Conservation (phyloP, 2,888 invertebrate species). For the Dyspetes luteomarginatus region DNA sequence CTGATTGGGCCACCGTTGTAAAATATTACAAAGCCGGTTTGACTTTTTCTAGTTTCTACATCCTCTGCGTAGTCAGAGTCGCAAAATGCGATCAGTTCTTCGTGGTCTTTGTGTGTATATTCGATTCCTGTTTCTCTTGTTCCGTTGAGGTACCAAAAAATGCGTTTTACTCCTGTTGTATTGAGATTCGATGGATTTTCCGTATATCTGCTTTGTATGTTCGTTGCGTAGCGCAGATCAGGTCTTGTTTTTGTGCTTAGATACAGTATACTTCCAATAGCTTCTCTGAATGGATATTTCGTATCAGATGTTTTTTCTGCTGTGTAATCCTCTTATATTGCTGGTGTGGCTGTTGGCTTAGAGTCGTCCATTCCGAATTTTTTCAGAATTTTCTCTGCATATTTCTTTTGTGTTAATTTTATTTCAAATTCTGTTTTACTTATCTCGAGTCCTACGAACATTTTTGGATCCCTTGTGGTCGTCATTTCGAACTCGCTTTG, state of each 20-base stretch:
- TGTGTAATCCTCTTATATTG: constrained; percentile 38
- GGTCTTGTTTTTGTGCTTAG: constrained; percentile 32
- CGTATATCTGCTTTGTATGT: constrained; percentile 29
- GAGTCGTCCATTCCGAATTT: constrained; percentile 60
- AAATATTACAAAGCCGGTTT: constrained; percentile 45
- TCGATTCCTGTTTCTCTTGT: constrained; percentile 30
- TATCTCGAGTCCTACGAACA: constrained; percentile 5
- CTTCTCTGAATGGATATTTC: constrained; percentile 46
- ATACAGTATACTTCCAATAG: constrained; percentile 46
- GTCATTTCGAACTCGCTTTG: constrained; percentile 36
- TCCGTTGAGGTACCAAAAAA: constrained; percentile 59
- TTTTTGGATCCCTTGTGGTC: constrained; percentile 20
- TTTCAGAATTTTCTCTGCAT: constrained; percentile 46
- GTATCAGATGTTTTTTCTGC: constrained; percentile 26
- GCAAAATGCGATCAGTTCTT: constrained; percentile 63
- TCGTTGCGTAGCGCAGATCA: constrained; percentile 41
- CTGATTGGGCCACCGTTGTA: constrained; percentile 42
- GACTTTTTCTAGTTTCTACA: constrained; percentile 45
- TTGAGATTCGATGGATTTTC: constrained; percentile 35
- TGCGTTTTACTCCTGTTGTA: constrained; percentile 52
- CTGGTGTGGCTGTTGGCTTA: constrained; percentile 44
- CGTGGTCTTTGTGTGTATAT: constrained; percentile 12
- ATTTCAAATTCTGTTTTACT: constrained; percentile 1
- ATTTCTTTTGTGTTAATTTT: constrained; percentile 31
- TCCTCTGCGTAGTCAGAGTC: constrained; percentile 72